phyloP scores from a whole-genome alignment of 2,797 vertebrate species.

The Lutjanus campechanus region DNA sequence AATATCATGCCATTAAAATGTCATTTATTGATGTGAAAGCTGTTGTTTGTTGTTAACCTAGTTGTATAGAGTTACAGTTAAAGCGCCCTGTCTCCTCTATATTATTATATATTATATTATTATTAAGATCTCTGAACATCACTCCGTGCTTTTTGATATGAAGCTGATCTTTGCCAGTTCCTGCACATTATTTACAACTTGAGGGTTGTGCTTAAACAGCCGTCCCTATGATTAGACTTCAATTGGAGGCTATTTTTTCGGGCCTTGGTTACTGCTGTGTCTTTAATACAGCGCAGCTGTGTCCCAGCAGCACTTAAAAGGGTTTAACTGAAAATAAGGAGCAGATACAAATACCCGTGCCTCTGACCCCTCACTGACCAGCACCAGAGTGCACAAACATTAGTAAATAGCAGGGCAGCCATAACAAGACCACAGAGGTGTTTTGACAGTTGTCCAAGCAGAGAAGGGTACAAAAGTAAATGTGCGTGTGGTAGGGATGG shows the following conservation, averaged over 20 bases:
- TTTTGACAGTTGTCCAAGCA: neutral
- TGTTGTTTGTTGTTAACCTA: conserved; percentile 16
- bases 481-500: too few species aligned
- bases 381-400: conserved; percentile 10
- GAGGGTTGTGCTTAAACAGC: conserved; percentile 1
- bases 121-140: conserved; percentile 2
- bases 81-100: neutral
- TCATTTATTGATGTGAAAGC: conserved; percentile 29
- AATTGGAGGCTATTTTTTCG: neutral
- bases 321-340: conserved; percentile 15
- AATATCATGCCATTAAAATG: conserved; percentile 45
- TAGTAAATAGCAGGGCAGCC: conserved; percentile 1
- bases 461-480: too few species aligned
- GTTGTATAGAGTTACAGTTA: conserved; percentile 10
- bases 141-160: neutral
- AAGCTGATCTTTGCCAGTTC: conserved; percentile 2
- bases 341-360: neutral
- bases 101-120: too few species aligned
- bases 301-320: conserved; percentile 9
- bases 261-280: neutral
- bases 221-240: neutral
- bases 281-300: conserved; percentile 12
- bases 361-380: conserved; percentile 12
- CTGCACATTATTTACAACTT: conserved; percentile 15
- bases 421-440: conserved; percentile 2